Conservation (phyloP, 2,113 vertebrate genomes). For the Silurus asotus region DNA sequence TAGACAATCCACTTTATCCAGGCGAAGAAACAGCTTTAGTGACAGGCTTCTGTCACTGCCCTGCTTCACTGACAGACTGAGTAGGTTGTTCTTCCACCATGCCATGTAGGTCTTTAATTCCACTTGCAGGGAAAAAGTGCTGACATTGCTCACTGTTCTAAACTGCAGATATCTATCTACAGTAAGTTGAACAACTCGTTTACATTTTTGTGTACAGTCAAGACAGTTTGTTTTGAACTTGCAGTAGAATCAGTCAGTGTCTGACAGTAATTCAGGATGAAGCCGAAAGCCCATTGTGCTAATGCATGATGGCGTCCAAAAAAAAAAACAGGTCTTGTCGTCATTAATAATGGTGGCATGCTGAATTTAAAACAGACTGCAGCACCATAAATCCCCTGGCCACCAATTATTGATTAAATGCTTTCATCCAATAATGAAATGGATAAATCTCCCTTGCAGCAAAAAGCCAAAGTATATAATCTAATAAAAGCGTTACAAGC, state of each 20-base stretch:
- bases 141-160: too few relatives aligned
- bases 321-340: constrained; percentile 45
- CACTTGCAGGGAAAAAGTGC: too few relatives aligned
- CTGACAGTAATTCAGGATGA: neutral
- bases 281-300: constrained; percentile 22
- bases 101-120: too few relatives aligned
- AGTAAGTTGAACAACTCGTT: neutral
- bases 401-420: constrained; percentile 73
- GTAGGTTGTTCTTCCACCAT: too few relatives aligned
- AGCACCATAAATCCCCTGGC: constrained; percentile 63
- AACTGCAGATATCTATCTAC: too few relatives aligned
- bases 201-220: neutral
- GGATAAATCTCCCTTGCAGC: constrained; percentile 66
- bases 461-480: constrained; percentile 70
- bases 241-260: neutral
- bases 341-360: constrained; percentile 57
- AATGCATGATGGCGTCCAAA: constrained; percentile 46
- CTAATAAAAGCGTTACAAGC: constrained; percentile 67
- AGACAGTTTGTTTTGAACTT: neutral
- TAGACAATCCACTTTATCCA: too few relatives aligned
- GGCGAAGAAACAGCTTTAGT: too few relatives aligned
- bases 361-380: constrained; percentile 55
- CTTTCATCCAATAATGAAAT: constrained; percentile 72
- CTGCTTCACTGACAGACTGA: too few relatives aligned
- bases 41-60: too few relatives aligned